Conservation (phyloP, 2,888 invertebrate genomes). For the Perdita meconis region DNA sequence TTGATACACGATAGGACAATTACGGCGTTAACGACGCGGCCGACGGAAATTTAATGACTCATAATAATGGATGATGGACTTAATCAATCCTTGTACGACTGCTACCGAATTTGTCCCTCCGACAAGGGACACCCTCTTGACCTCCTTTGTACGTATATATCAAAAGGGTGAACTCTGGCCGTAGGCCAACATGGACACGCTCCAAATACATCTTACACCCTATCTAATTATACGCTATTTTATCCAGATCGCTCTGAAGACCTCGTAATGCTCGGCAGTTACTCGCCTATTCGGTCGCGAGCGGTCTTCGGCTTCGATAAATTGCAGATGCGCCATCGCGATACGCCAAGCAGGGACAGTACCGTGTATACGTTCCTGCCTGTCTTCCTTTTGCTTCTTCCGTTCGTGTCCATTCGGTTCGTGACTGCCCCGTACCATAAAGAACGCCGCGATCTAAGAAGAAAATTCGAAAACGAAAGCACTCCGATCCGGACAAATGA, state of each 20-base stretch:
- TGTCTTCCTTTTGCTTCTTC: slow-evolving; percentile 21
- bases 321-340: slow-evolving; percentile 65
- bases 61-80: slow-evolving; percentile 25
- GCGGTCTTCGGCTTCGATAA: slow-evolving; percentile 76
- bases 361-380: slow-evolving; percentile 36
- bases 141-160: slow-evolving; percentile 68
- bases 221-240: slow-evolving; percentile 84
- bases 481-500: background rate
- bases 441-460: background rate
- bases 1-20: no score
- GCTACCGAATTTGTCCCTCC: slow-evolving; percentile 70
- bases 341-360: slow-evolving; percentile 24
- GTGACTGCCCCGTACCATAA: background rate
- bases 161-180: slow-evolving; percentile 78
- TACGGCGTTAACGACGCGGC: background rate
- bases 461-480: background rate
- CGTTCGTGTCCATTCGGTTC: background rate
- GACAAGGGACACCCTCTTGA: slow-evolving; percentile 68
- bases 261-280: slow-evolving; percentile 80
- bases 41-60: slow-evolving; percentile 6
- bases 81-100: slow-evolving; percentile 51
- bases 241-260: slow-evolving; percentile 81
- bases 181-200: slow-evolving; percentile 81
- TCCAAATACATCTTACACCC: slow-evolving; percentile 84
- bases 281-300: slow-evolving; percentile 75